A percentile compares a stretch with the other conserved stretches of the same genome.
phyloP scores from a whole-genome alignment of 2,888 invertebrate species.

The Antheraea assamensis region DNA sequence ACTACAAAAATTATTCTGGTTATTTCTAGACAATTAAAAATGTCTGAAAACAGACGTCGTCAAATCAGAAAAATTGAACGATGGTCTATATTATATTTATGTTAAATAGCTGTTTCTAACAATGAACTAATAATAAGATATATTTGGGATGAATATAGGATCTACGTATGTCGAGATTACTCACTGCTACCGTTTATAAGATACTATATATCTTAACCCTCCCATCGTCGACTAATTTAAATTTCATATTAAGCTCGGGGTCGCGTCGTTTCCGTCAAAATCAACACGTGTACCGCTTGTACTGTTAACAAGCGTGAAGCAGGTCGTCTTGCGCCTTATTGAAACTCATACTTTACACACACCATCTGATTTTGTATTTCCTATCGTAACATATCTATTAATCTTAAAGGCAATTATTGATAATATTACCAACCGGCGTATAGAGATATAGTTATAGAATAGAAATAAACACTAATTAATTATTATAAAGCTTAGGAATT shows the following conservation, averaged over 20 bases:
- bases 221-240: conserved; percentile 25
- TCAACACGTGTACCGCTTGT: conserved; percentile 27
- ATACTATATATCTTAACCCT: conserved; percentile 11
- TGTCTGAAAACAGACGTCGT: no score
- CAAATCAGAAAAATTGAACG: no score
- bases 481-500: no score
- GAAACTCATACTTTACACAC: conserved; percentile 10
- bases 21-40: no score
- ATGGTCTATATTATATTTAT: no score
- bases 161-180: not conserved
- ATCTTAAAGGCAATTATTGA: not conserved
- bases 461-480: no score
- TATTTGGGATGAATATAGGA: not conserved
- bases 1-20: no score
- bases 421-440: not conserved
- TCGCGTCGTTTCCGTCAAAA: conserved; percentile 25
- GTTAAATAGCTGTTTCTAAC: no score
- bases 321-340: conserved; percentile 23
- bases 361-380: not conserved
- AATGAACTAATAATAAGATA: no score
- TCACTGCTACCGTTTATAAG: not conserved
- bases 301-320: conserved; percentile 27
- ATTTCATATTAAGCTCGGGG: conserved; percentile 29
- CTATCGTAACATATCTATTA: not conserved
- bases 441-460: not conserved